Base-by-base conservation (phyloP, 2,888 invertebrate species). In the Drosophila anomalata region DNA sequence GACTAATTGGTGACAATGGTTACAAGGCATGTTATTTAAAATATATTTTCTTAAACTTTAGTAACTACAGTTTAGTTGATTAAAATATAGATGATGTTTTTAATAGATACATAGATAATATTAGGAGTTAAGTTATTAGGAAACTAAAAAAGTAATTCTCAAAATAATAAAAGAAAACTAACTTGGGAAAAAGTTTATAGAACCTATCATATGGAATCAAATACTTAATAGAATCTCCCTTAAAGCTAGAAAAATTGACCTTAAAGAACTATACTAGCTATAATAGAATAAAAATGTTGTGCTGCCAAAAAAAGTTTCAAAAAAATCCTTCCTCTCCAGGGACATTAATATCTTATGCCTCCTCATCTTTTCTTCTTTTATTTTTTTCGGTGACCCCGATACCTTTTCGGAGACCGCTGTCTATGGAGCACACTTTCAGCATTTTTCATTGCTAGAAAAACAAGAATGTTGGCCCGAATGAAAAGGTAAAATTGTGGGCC, bases 371-470 rank as follows among this genome's bases (percentile, higher is more conserved):
- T 8, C 8, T 29, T 29, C 2, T 29, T 14, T 36, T 36, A n/a
- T n/a, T 36, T 36, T 36, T 36, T n/a, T 36, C 7, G n/a, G 36
- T 36, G 36, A 36, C 36, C 36, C 36, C 36, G n/a, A 36, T 36
- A 36, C 36, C 36, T 52, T 29, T 54, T 52, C 36, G 33, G 50
- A 53, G 65, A 65, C 65, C 65, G 53, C 53, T 62, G 76, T 56
- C 69, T 71, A 65, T 68, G 55, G 11, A 53, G 57, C 59, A 57
- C 56, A 70, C 54, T 76, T 76, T 73, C 73, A 69, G 72, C 63
- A 73, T 82, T 82, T 79, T 77, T 77, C 66, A 76, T 73, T 66
- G 77, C 66, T 69, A 36, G 41, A 24, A 61, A 39, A 54, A 68
- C 52, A 66, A 57, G 26, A 26, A 46, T 26, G 22, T 44, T 46